phyloP scores from a whole-genome alignment of 1,140 invertebrate species.

The Paracyclopina nana region DNA sequence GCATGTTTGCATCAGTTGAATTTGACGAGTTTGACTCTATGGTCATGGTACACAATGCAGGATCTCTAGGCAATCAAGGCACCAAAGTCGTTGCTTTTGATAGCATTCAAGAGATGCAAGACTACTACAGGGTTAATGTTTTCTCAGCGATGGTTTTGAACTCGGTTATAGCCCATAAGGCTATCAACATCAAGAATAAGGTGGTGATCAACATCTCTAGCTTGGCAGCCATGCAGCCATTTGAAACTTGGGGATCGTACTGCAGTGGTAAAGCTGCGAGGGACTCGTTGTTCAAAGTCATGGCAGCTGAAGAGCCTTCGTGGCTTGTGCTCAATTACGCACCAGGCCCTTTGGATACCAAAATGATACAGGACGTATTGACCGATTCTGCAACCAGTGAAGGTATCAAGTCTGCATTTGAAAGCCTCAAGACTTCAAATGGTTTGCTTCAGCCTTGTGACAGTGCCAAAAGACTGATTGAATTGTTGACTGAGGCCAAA shows the following conservation, averaged over 20 bases:
- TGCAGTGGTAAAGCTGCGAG: conserved; percentile 71
- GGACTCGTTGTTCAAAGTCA: conserved; percentile 64
- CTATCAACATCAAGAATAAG: too few relatives aligned
- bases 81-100: background rate
- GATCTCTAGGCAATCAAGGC: background rate
- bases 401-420: conserved; percentile 39
- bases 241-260: conserved; percentile 53
- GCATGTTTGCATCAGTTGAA: too few relatives aligned
- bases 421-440: conserved; percentile 33
- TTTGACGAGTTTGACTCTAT: conserved; percentile 1
- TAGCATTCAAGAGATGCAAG: conserved; percentile 29
- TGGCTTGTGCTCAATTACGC: conserved; percentile 63
- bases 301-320: conserved; percentile 56
- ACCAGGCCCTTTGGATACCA: conserved; percentile 75
- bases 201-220: conserved; percentile 71
- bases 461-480: conserved; percentile 49
- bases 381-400: conserved; percentile 33
- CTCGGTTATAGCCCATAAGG: conserved; percentile 47
- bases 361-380: conserved; percentile 54
- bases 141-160: conserved; percentile 55
- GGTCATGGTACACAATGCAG: conserved; percentile 5
- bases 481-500: conserved; percentile 43
- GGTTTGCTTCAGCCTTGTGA: conserved; percentile 47
- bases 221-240: conserved; percentile 49
- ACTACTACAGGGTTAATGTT: conserved; percentile 57